Evolutionary conservation across 2,888 invertebrate species (phyloP).

Genomic region (Pseudolycoriella hygida): DNA sequence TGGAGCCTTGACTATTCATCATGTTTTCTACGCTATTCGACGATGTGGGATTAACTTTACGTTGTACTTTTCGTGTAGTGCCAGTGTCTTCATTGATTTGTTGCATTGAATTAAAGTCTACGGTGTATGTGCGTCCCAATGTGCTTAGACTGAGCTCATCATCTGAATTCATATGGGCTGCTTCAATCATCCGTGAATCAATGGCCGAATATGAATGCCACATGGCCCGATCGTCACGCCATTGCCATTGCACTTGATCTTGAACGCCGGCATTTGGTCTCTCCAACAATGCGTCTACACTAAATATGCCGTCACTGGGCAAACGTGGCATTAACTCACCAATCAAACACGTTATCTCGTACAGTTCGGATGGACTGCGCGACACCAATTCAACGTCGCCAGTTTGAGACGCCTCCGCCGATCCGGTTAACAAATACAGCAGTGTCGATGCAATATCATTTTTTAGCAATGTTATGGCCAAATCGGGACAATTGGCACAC

Average conservation of each 20-base stretch:
- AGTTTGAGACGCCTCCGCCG: constrained; percentile 36
- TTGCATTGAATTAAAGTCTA: constrained; percentile 94
- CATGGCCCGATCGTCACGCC: constrained; percentile 88
- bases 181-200: constrained; percentile 88
- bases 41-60: constrained; percentile 50
- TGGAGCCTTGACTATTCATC: constrained; percentile 3
- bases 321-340: constrained; percentile 94
- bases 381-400: constrained; percentile 67
- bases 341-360: constrained; percentile 92
- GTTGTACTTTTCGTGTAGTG: constrained; percentile 80
- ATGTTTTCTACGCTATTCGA: background rate
- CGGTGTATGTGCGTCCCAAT: constrained; percentile 83
- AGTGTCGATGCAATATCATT: constrained; percentile 93
- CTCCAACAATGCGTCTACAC: constrained; percentile 76
- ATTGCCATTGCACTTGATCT: constrained; percentile 87
- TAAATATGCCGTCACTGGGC: constrained; percentile 88
- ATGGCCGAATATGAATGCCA: constrained; percentile 87
- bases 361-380: constrained; percentile 87
- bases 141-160: constrained; percentile 89
- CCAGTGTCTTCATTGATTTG: constrained; percentile 98
- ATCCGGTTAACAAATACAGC: constrained; percentile 85
- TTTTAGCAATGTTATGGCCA: constrained; percentile 79
- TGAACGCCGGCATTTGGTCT: constrained; percentile 47
- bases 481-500: constrained; percentile 88
- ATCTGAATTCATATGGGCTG: constrained; percentile 83